phyloP scores from a whole-genome alignment of 2,797 vertebrate species.

The Esox lucius region DNA sequence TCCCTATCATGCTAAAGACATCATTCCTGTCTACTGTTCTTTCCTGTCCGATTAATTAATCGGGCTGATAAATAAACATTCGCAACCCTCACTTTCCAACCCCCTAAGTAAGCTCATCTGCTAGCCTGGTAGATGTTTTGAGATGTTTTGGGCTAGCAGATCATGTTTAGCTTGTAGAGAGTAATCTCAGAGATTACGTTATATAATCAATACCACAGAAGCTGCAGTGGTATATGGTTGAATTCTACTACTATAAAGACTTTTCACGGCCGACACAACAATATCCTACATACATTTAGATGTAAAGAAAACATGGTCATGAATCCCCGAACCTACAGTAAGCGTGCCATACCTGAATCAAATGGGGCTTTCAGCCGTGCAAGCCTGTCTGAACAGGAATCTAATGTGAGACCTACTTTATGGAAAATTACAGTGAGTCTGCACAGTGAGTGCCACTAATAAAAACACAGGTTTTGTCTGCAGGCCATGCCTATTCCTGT shows the following conservation, averaged over 20 bases:
- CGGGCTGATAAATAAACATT: constrained; percentile 52
- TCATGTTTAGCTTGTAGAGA: no score
- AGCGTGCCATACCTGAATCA: constrained; percentile 51
- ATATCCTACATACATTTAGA: not conserved
- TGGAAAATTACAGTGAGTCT: constrained; percentile 67
- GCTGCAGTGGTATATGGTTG: no score
- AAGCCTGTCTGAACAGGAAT: constrained; percentile 68
- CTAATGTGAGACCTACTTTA: constrained; percentile 52
- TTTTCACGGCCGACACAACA: not conserved
- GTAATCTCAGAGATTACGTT: no score
- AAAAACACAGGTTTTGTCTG: constrained; percentile 68
- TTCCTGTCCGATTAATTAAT: constrained; percentile 59
- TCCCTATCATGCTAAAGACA: constrained; percentile 35
- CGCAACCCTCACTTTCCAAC: no score
- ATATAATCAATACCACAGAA: no score
- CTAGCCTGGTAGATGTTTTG: no score
- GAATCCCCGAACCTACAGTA: not conserved
- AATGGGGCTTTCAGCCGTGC: constrained; percentile 43
- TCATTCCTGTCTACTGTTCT: constrained; percentile 35
- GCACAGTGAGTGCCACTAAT: constrained; percentile 56
- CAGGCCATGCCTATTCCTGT: constrained; percentile 66
- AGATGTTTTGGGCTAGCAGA: no score
- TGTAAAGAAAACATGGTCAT: not conserved
- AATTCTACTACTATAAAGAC: not conserved
- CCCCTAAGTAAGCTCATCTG: no score